phyloP scores from a whole-genome alignment of 1,140 invertebrate species.

The Spodoptera litura region DNA sequence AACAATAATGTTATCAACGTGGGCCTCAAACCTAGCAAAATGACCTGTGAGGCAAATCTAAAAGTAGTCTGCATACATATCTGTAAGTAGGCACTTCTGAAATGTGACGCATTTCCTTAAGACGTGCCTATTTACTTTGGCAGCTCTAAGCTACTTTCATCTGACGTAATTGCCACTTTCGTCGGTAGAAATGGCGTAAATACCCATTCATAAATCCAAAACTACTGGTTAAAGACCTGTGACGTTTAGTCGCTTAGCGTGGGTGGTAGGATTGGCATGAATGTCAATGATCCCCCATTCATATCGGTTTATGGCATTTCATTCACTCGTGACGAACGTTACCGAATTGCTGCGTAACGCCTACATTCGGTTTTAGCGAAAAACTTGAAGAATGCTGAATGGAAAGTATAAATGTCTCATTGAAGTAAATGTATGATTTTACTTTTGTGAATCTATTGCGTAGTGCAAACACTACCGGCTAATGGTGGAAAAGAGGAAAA shows the following conservation, averaged over 20 bases:
- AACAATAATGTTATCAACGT: too few species aligned
- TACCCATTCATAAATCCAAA: slow-evolving; percentile 34
- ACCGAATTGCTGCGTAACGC: slow-evolving; percentile 5
- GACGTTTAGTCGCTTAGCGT: slow-evolving; percentile 47
- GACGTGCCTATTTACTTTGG: slow-evolving; percentile 29
- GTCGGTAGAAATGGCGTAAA: slow-evolving; percentile 17
- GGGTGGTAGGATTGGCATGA: slow-evolving; percentile 51
- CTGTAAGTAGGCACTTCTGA: not conserved
- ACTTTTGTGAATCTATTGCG: too few species aligned
- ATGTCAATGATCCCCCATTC: slow-evolving; percentile 46
- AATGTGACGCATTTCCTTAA: slow-evolving; percentile 13
- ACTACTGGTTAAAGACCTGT: slow-evolving; percentile 41
- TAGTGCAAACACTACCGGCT: too few species aligned
- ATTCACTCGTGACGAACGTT: slow-evolving; percentile 12
- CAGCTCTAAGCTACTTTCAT: slow-evolving; percentile 16
- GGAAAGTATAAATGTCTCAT: not conserved
- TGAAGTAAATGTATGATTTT: not conserved
- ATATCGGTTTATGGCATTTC: slow-evolving; percentile 33
- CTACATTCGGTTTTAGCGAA: not conserved
- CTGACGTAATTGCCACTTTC: slow-evolving; percentile 3
- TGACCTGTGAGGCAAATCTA: too few species aligned
- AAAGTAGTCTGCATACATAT: too few species aligned
- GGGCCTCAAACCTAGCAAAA: too few species aligned
- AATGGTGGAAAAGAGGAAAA: too few species aligned
- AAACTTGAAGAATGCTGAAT: not conserved